A percentile compares a stretch with the other conserved stretches of the same genome.
Evolutionary conservation across 2,888 invertebrate genomes (phyloP).

Genomic region (Scrobipalpa costella): DNA sequence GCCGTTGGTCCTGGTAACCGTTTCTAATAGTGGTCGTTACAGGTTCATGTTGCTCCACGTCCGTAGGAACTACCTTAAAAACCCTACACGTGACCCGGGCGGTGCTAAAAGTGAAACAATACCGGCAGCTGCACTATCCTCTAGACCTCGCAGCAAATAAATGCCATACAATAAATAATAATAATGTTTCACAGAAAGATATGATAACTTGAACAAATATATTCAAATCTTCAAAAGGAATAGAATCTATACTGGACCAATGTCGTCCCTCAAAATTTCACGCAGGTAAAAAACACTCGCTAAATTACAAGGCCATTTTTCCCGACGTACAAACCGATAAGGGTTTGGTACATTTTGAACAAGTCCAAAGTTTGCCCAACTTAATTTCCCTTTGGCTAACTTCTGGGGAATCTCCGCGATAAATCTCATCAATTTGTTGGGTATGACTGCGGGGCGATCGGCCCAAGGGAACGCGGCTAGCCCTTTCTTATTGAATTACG

Average conservation of each 20-base stretch:
- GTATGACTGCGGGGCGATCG: constrained; percentile 47
- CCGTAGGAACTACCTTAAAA: too few species aligned
- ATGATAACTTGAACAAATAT: too few species aligned
- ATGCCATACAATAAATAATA: too few species aligned
- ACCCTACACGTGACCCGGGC: too few species aligned
- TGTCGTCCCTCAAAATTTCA: not conserved
- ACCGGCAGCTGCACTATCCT: too few species aligned
- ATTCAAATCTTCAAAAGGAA: not conserved
- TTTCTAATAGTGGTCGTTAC: too few species aligned
- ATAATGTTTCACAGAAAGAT: too few species aligned
- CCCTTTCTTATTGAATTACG: constrained; percentile 34
- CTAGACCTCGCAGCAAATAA: too few species aligned
- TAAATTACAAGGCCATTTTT: constrained; percentile 37
- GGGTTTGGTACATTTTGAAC: constrained; percentile 50
- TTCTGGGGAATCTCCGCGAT: constrained; percentile 65
- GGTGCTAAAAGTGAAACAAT: too few species aligned
- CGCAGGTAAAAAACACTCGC: constrained; percentile 16
- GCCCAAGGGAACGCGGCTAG: constrained; percentile 38
- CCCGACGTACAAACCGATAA: constrained; percentile 52
- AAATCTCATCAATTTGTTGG: constrained; percentile 74
- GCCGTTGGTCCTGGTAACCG: too few species aligned
- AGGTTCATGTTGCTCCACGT: too few species aligned
- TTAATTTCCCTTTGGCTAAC: constrained; percentile 73
- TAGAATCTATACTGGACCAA: not conserved
- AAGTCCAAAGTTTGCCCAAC: constrained; percentile 64